Evolutionary conservation across 2,113 vertebrate species (phyloP), one percentile per base, ranked within the genome.

Genomic region (Phalacrocorax pelagicus): DNA sequence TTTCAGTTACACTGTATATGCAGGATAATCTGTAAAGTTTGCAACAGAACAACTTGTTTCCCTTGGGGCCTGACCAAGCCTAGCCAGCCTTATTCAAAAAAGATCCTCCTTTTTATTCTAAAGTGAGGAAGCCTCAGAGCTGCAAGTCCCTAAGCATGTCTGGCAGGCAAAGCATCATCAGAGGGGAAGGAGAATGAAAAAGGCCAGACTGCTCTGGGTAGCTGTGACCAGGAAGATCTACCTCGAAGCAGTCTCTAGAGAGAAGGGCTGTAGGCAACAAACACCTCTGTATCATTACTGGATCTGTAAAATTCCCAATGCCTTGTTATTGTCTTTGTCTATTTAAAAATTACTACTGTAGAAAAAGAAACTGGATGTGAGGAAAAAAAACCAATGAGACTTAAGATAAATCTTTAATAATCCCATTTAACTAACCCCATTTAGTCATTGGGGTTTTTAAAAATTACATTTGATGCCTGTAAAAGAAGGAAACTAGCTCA

Each of bases 21-120:
- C 47, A 84, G 72, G 21, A 78, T 81, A 86, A 92, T 66, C 72
- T 92, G 20, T 47, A 54, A 94, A 90, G 47, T 93, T 92, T 90
- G 82, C 63, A 85, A 22, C 30, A 71, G 47, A 94, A 80, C 10
- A 59, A 51, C 58, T 80, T 84, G 44, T 57, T 92, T 81, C 86
- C 70, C 77, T 44, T 36, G 84, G 51, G 86, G 23, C 7, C 21
- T 86, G 62, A 44, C 65, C 77, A 69, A 78, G 47, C 27, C 51
- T 44, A 40, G 26, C 12, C 26, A 78, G 7, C 19, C 46, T 75
- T 72, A 81, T 44, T 40, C 55, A 59, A 63, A 86, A 88, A 66
- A 1, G 4, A 62, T 3, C 5, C 36, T 75, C 21, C 29, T 86
- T 78, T 67, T 30, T 58, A 79, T 70, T 82, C 55, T 58, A 11